These are phyloP conservation scores for Hypercompe scribonia DNA, from an alignment of 2,888 invertebrate genomes.

Conservation along the genomic window DNA sequence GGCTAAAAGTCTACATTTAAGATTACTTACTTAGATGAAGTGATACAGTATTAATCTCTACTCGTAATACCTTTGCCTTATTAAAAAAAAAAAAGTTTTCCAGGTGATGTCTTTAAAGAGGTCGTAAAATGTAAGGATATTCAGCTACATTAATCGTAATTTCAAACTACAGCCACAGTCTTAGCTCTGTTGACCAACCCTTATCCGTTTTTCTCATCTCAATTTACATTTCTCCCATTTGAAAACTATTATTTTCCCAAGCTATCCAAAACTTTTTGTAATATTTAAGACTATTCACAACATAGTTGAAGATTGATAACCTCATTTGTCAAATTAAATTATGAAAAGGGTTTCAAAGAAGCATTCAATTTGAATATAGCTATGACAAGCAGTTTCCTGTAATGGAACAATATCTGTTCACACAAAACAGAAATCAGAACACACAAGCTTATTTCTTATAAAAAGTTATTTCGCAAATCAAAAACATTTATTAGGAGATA, in stretches of 20 bases:
- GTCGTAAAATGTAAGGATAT: neutral
- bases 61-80: neutral
- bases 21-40: neutral
- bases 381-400: conserved; percentile 13
- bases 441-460: conserved; percentile 21
- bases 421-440: conserved; percentile 21
- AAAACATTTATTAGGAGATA: conserved; percentile 30
- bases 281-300: neutral
- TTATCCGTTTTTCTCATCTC: neutral
- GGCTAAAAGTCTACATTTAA: neutral
- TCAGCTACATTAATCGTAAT: neutral
- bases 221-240: neutral
- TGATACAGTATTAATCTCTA: neutral
- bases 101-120: neutral
- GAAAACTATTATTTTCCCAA: neutral
- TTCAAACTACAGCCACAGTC: too few relatives aligned
- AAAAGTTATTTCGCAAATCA: conserved; percentile 28
- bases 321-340: conserved; percentile 9
- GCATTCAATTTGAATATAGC: conserved; percentile 4
- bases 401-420: conserved; percentile 10
- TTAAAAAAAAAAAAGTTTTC: neutral
- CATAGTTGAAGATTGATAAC: neutral
- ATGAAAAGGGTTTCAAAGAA: conserved; percentile 13
- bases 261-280: neutral
- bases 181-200: neutral